Evolutionary conservation across 2,797 vertebrate species (phyloP).

Genomic region (Sebastes taczanowskii): DNA sequence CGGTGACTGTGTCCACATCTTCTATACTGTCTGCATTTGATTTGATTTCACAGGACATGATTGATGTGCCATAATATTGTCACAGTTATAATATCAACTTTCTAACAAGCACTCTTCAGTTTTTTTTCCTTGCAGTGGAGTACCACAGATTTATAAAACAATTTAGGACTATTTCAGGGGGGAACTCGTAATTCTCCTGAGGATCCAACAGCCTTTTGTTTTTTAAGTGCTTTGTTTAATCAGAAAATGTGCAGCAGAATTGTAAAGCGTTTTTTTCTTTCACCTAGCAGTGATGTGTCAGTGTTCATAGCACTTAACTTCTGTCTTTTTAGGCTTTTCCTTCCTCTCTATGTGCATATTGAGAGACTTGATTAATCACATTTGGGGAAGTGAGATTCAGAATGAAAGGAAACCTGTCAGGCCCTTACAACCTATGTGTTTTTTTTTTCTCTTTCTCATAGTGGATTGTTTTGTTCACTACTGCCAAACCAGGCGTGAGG

Average conservation of each 20-base stretch:
- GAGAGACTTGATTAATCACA: conserved; percentile 64
- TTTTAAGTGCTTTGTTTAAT: conserved; percentile 22
- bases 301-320: conserved; percentile 27
- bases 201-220: not conserved
- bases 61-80: not conserved
- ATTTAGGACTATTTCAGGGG: not conserved
- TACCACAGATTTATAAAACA: not conserved
- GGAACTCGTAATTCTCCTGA: not conserved
- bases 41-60: not conserved
- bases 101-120: not conserved
- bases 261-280: not conserved
- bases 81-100: not conserved
- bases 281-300: conserved; percentile 13
- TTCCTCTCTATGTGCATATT: conserved; percentile 26
- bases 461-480: conserved; percentile 69
- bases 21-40: no score
- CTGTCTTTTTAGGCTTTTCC: conserved; percentile 41
- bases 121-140: not conserved
- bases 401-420: conserved; percentile 63
- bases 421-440: conserved; percentile 23
- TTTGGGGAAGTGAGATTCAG: conserved; percentile 52
- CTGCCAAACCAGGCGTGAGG: conserved; percentile 58
- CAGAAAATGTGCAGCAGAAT: not conserved
- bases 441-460: conserved; percentile 16
- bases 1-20: rapidly evolving